Percentiles rank a stretch among this genome's conserved stretches.
Conservation (phyloP, 2,888 invertebrate species). For the Rhingia rostrata region DNA sequence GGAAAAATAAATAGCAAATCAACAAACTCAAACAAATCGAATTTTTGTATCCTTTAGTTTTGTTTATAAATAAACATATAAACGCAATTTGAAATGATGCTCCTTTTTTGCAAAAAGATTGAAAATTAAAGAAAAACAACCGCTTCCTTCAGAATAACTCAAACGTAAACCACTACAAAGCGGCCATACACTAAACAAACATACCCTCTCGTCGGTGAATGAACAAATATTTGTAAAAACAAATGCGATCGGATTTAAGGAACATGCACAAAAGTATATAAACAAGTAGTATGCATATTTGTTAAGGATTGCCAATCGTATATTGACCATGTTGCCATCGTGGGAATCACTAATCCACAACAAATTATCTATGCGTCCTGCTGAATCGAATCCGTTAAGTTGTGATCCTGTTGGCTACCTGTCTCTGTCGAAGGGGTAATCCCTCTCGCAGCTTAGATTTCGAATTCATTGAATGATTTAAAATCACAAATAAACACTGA, state of each 20-base stretch:
- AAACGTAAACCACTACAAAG: constrained; percentile 20
- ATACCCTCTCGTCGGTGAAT: constrained; percentile 51
- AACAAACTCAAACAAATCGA: constrained; percentile 1
- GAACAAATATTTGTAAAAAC: constrained; percentile 68
- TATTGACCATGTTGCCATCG: constrained; percentile 20
- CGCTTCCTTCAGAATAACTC: constrained; percentile 6
- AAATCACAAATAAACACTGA: neutral
- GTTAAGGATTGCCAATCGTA: constrained; percentile 29
- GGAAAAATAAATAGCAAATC: constrained; percentile 33
- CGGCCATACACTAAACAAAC: constrained; percentile 51
- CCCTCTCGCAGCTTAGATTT: constrained; percentile 2
- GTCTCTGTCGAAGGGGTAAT: constrained; percentile 36
- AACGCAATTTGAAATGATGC: constrained; percentile 44
- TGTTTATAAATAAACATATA: constrained; percentile 53
- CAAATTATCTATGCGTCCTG: constrained; percentile 53
- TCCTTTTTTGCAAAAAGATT: constrained; percentile 46
- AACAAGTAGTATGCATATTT: constrained; percentile 53
- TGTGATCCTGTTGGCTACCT: constrained; percentile 40
- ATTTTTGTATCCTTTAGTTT: constrained; percentile 29
- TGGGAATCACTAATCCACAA: constrained; percentile 56
- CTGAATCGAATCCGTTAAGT: constrained; percentile 12
- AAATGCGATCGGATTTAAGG: constrained; percentile 66
- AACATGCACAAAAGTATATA: constrained; percentile 37
- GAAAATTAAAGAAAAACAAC: constrained; percentile 67
- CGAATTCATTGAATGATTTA: constrained; percentile 15